Evolutionary conservation across 2,113 vertebrate species (phyloP), one percentile per base, ranked within the genome.

Genomic region (Nannospalax galili): DNA sequence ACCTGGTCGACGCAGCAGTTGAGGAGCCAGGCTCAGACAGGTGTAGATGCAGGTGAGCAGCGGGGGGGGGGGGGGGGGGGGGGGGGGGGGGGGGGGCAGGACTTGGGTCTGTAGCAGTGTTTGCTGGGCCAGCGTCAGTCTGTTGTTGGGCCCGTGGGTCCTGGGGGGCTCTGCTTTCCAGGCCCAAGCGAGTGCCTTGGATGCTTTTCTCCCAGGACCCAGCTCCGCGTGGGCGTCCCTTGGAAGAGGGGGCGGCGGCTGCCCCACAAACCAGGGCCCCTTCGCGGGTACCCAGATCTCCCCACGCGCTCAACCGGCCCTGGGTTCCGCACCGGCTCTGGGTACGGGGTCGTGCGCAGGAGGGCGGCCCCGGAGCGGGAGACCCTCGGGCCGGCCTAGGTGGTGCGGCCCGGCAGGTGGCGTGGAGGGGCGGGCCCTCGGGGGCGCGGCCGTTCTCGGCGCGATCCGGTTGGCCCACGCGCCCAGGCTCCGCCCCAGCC

Each of bases 391-490:
- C 24, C 62, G 0, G 22, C 74, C 9, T 52, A 30, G 65, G 48
- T 3, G 45, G 40, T 84, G 24, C 20, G 1, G 65, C 48, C 8
- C 32, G 17, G 62, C 70, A 22, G 96, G 88, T 16, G 92, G 12
- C 28, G 28, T 30, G 62, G 26, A 45, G 15, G 89, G 92, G 86
- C 81, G 65, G 88, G 72, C 91, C 60, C 77, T 52, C 22, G 70
- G 35, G 92, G 96, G 88, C 64, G 64, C 69, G 75, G 93, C 97
- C 89, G 94, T 89, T 89, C 96, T 37, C 60, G 62, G 64, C 35
- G 79, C 75, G 35, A 56, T 79, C n/a, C 4, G 79, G 82, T 89
- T 94, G 97, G 96, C 7, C 93, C 65, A 32, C 81, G 84, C 15
- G 64, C 1, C 22, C 28, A 12, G 48, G 89, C 37, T 20, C 91